Evolutionary conservation across 2,888 invertebrate species (phyloP).

Genomic region (Strigamia crassipes): DNA sequence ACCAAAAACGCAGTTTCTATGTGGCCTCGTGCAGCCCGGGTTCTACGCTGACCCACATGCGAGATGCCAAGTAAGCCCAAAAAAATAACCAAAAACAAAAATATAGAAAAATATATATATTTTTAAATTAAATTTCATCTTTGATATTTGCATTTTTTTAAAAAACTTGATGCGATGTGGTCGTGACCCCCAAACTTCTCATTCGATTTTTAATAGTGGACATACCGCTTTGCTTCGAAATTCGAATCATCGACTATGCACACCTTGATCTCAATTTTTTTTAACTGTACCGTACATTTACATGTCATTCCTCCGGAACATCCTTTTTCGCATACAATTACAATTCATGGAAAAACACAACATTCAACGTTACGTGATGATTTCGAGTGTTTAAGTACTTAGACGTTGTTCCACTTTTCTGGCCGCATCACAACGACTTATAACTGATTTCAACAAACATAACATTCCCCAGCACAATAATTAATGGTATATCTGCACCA

Average conservation of each 20-base stretch:
- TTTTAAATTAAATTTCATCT: background rate
- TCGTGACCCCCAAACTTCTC: no score
- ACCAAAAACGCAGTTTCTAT: conserved; percentile 10
- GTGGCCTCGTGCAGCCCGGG: conserved; percentile 21
- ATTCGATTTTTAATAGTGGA: background rate
- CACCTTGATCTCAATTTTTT: conserved; percentile 1
- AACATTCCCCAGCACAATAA: no score
- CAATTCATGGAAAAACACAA: background rate
- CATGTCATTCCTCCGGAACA: background rate
- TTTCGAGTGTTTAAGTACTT: no score
- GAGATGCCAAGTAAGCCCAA: conserved; percentile 20
- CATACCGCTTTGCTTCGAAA: background rate
- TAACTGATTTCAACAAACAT: no score
- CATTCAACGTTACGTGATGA: no score
- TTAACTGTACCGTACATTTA: background rate
- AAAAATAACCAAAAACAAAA: background rate
- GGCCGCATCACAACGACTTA: no score
- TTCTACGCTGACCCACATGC: conserved; percentile 38
- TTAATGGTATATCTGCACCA: no score
- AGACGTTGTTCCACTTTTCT: no score
- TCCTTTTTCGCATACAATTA: background rate
- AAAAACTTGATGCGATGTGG: no score
- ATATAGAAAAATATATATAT: background rate
- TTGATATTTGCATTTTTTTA: no score
- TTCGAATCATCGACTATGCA: background rate